Evolutionary conservation across 1,140 invertebrate species (phyloP), one percentile per base, ranked within the genome.

Genomic region (Metaphire vulgaris): DNA sequence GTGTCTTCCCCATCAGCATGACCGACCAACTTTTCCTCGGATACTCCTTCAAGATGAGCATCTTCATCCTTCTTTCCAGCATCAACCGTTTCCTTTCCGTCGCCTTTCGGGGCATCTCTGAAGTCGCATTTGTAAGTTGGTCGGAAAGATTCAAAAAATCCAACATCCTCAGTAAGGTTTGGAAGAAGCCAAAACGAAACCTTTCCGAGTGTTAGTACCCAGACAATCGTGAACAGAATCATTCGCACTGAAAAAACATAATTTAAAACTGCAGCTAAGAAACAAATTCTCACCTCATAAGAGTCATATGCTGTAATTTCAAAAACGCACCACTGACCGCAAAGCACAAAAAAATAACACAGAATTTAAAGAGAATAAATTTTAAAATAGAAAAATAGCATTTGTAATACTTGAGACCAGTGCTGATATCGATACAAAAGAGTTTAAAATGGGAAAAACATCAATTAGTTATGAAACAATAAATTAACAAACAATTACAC

Each of bases 81-180:
- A 67, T 76, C 71, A 56, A 79, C 79, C 64, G 79, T 76, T 12
- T 74, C 76, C 56, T 81, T 80, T 72, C 80, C 81, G 32, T 81
- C 81, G 79, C 77, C 81, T 76, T 80, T 82, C 78, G 68, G 67
- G 56, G 29, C 72, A 70, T 74, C 68, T 29, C 79, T 78, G 21
- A 78, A 34, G 71, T 85, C 82, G 79, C 86, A 84, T 70, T 86
- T 92, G 88, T 98, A 99, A 1, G 98, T 88, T 32, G 97, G 97
- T 92, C 94, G 95, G 87, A 99, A 99, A 0, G 96, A 98, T 65
- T 97, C 96, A 76, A 99, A 93, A 88, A 99, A 97, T 41, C 97
- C 96, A 69, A 98, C 97, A 88, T 99, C 97, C 87, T 99, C 97
- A 1, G 96, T 97, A 29, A 99, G 88, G 88, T 99, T 99, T 0